Evolutionary conservation across 2,888 invertebrate genomes (phyloP), one percentile per base, ranked within the genome.

Genomic region (Chrysolina haemoptera): DNA sequence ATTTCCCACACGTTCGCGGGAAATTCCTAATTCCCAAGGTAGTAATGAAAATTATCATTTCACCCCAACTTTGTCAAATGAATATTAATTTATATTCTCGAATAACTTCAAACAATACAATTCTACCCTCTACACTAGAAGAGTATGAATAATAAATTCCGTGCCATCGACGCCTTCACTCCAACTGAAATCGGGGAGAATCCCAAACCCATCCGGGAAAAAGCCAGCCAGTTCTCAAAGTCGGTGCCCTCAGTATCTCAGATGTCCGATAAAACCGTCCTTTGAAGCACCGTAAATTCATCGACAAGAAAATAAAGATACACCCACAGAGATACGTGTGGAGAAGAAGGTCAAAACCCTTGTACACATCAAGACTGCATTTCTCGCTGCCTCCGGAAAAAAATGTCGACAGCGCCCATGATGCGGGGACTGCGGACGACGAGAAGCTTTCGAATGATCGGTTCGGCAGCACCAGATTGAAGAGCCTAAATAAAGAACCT

Each of bases 401-500:
- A 72, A 72, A 68, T 53, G 46, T 73, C 55, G 73, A 73, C 69
- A 73, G 55, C 55, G 73, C 68, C 68, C 73, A 65, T 65, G 64
- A 55, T 64, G 71, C 62, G n/a, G n/a, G n/a, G n/a, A n/a, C 64
- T 65, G 71, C 62, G 62, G 70, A 64, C 63, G 59, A 71, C 50
- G 66, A 76, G 63, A 65, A 48, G 43, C 71, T 74, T 71, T 66
- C 66, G 53, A 73, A 64, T 73, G 75, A 73, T 76, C 73, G 68
- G 68, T 73, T 76, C 73, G 73, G 70, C 69, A 71, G 66, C n/a
- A 3, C 9, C 64, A 68, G 73, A 70, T 73, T 75, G 70, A 73
- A 76, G 72, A 48, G 62, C 73, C 69, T 65, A 71, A 72, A 74
- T 70, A 76, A 74, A 74, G 74, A 76, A 74, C 69, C 70, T 65